Base-by-base conservation (phyloP, 2,113 vertebrate species). In the Corythornis madagascariensis region DNA sequence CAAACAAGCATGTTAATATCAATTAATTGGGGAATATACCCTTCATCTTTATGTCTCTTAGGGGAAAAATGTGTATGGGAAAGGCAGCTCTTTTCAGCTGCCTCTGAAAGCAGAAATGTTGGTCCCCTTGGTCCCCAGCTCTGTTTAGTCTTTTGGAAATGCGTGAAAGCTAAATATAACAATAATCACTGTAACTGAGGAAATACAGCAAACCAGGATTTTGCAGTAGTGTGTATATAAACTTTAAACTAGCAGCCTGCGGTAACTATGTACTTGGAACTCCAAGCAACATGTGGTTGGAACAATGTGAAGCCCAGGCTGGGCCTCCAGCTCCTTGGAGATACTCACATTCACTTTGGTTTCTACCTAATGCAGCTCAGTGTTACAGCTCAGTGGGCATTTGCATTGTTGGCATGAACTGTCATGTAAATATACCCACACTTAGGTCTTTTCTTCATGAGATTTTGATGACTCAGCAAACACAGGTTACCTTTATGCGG, bases 11-110 rank as follows among this genome's bases (percentile, higher is more conserved):
- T 19, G 7, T 69, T 22, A 71, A 85, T 91, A 81, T 48, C 1
- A 0, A 11, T 5, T 14, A 91, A 48, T 22, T 8, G 18, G 40
- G 13, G 35, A 86, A 14, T 4, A 1, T 0, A 2, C 71, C 29
- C 10, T 65, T 88, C 50, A 1, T 40, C 19, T 80, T 88, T 33
- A 11, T n/a, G 12, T 64, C 29, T 74, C 47, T 26, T 11, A 22
- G 43, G 29, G 35, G 43, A 87, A 70, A 91, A 86, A 60, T 10
- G 10, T 28, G 2, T 42, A 18, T 48, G 33, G 86, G 88, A 59
- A 59, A 83, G 17, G 64, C 85, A 92, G 71, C 43, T 80, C 52
- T 63, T 76, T 88, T 77, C 59, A 20, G 2, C 72, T 38, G 11
- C 26, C 40, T 35, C 6, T 40, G 61, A 77, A 72, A 75, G 65